Evolutionary conservation across 30 jellyfish, hydroid and myxozoan genomes (phyloP).

Genomic region (Aurelia sp.): DNA sequence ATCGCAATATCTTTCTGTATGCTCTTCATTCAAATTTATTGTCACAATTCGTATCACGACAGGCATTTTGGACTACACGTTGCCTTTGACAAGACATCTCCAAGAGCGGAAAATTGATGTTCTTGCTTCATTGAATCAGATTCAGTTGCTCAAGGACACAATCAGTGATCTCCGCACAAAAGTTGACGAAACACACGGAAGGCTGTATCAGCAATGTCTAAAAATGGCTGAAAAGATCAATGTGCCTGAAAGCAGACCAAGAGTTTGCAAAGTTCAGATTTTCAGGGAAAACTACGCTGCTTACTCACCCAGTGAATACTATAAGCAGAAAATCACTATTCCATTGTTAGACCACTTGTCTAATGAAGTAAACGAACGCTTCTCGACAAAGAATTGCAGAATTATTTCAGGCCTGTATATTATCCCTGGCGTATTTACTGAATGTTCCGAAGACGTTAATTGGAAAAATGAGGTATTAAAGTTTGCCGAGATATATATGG

Average conservation of each 20-base stretch:
- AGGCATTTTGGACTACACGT: conserved; percentile 13
- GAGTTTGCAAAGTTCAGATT: conserved; percentile 12
- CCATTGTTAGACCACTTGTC: conserved; percentile 32
- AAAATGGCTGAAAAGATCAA: conserved; percentile 22
- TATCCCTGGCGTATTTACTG: conserved; percentile 15
- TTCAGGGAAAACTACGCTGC: conserved; percentile 3
- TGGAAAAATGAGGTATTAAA: conserved; percentile 27
- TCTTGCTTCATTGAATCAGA: background rate
- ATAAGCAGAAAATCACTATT: conserved; percentile 20
- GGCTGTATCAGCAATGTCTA: background rate
- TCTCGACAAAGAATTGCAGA: background rate
- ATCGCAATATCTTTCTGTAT: background rate
- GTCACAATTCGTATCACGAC: background rate
- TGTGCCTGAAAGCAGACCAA: conserved; percentile 22
- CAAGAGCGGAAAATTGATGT: conserved; percentile 27
- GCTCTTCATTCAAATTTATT: conserved; percentile 20
- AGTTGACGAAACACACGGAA: conserved; percentile 3
- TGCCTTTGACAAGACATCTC: conserved; percentile 34
- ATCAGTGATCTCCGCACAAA: conserved; percentile 1
- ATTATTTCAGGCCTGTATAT: conserved; percentile 27
- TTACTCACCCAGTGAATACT: conserved; percentile 27
- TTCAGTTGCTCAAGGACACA: background rate
- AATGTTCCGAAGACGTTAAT: background rate
- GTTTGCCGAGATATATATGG: conserved; percentile 5
- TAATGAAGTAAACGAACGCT: conserved; percentile 38